Evolutionary conservation across 2,113 vertebrate genomes (phyloP).

Genomic region (Eurypyga helias): DNA sequence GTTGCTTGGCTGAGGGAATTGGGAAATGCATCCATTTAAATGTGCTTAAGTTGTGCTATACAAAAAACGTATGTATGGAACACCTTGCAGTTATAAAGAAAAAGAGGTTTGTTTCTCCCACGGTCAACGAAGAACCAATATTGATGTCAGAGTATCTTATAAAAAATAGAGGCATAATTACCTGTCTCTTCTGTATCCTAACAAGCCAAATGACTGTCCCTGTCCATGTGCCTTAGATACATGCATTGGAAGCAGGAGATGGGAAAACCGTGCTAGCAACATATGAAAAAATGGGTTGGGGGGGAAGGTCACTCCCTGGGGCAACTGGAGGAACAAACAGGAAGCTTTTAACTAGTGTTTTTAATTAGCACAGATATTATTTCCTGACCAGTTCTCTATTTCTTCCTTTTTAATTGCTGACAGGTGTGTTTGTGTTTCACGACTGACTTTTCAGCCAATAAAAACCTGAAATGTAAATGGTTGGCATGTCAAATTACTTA

Average conservation of each 20-base stretch:
- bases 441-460: slow-evolving; percentile 83
- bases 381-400: slow-evolving; percentile 92
- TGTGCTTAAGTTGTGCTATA: neutral
- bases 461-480: slow-evolving; percentile 81
- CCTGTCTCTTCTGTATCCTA: neutral
- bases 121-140: neutral
- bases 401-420: slow-evolving; percentile 94
- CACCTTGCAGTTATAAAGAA: neutral
- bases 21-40: neutral
- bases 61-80: neutral
- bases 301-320: slow-evolving; percentile 81
- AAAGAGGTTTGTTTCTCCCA: neutral
- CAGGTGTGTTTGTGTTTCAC: slow-evolving; percentile 93
- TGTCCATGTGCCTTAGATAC: neutral
- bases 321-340: slow-evolving; percentile 87
- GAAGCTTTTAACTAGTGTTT: slow-evolving; percentile 99
- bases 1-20: neutral
- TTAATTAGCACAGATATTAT: slow-evolving; percentile 98
- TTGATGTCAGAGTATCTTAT: neutral
- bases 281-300: slow-evolving; percentile 67
- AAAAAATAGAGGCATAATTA: neutral
- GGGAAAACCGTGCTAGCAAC: slow-evolving; percentile 43
- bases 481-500: slow-evolving; percentile 83
- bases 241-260: neutral
- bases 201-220: neutral